Evolutionary conservation across 2,888 invertebrate genomes (phyloP), one percentile per base, ranked within the genome.

Genomic region (Eristalis tenax): DNA sequence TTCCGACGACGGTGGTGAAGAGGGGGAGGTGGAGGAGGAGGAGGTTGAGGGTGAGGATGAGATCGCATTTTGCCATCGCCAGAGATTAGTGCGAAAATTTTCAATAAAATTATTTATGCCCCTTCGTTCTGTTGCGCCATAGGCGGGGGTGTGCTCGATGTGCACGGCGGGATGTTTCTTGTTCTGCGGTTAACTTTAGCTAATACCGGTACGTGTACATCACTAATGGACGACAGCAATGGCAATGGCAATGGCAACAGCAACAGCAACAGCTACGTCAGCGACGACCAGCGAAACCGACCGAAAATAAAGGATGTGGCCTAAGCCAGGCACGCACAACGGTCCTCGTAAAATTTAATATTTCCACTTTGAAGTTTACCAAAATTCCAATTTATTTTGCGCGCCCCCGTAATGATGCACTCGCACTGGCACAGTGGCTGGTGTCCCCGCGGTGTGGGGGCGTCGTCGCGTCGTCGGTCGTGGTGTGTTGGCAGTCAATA

Each of bases 11-110:
- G 35, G 4, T 11, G 35, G 4, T 1, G 35, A 63, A 1, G 32
- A 5, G 32, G 32, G 8, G 8, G 32, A 10, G 32, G 32, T 5
- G 28, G 4, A 0, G 28, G 28, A 4, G 28, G 5, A 28, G 28
- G 28, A 28, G 23, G n/a, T 2, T 22, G 32, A 13, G 18, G n/a
- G 35, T 18, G 26, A 11, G 63, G 63, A 28, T 64, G 40, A 23
- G 50, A 15, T 68, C 23, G 32, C 61, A 10, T 73, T 22, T 28
- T 26, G 81, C 63, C 71, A 64, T 83, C 79, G 70, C 76, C 79
- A 76, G 87, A 87, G 87, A 87, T 87, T 87, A 87, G 87, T 87
- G 87, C 73, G 87, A 80, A 87, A 83, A 87, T 87, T 87, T 87
- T 87, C 87, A 87, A 87, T 87, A 87, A 87, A 87, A 87, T 87